These are phyloP conservation scores for Phoenoteleia sp. DNA, from an alignment of 2,888 invertebrate genomes.

Conservation along the genomic window DNA sequence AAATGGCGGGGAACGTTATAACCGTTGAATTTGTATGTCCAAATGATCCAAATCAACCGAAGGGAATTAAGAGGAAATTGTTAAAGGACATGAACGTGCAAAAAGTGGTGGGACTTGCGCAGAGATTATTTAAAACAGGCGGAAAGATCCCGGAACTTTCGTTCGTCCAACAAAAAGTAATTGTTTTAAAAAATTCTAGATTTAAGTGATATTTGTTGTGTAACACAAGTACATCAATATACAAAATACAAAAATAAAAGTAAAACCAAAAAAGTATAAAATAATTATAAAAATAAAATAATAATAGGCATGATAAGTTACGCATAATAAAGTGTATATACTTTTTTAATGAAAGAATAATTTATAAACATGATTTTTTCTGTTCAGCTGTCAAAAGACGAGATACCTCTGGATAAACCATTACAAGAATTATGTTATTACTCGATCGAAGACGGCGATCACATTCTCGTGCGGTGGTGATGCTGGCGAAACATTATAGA, in stretches of 20 bases:
- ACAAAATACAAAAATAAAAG: too few relatives aligned
- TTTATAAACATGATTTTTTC: too few relatives aligned
- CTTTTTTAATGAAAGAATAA: too few relatives aligned
- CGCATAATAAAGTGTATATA: too few relatives aligned
- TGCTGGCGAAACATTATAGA: conserved; percentile 80
- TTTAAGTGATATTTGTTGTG: conserved; percentile 4
- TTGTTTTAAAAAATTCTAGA: too few relatives aligned
- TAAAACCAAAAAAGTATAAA: too few relatives aligned
- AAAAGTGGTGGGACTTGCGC: conserved; percentile 93
- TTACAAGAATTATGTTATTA: conserved; percentile 94
- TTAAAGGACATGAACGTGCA: conserved; percentile 93
- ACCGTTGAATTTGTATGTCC: conserved; percentile 89
- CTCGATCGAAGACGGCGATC: conserved; percentile 94
- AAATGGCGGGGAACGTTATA: conserved; percentile 87
- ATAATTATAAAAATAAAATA: too few relatives aligned
- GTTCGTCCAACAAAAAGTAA: conserved; percentile 86
- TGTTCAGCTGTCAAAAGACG: conserved; percentile 88
- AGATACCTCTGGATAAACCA: conserved; percentile 93
- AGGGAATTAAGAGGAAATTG: conserved; percentile 90
- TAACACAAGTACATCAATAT: too few relatives aligned
- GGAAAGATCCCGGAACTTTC: conserved; percentile 86
- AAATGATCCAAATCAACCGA: conserved; percentile 86
- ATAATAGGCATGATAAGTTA: too few relatives aligned
- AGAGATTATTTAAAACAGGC: conserved; percentile 90
- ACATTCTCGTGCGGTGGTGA: conserved; percentile 91